Conservation (phyloP, 2,888 invertebrate species). For the Zonitis immaculata region DNA sequence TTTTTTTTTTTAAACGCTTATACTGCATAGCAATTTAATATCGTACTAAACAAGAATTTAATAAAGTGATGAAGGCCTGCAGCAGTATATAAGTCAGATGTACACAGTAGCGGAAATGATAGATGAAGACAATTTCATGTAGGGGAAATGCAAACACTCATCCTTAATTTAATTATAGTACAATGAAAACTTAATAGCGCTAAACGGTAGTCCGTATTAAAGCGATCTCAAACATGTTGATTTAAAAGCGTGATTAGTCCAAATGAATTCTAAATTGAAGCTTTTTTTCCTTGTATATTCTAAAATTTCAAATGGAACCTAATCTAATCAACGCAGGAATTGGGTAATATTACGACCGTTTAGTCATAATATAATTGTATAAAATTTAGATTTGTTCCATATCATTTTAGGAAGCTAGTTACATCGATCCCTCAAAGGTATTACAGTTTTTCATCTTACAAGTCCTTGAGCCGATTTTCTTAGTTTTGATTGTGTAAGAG, state of each 20-base stretch:
- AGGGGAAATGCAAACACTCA: conserved; percentile 12
- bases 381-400: no score
- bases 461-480: no score
- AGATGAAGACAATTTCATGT: conserved; percentile 22
- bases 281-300: conserved; percentile 24
- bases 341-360: no score
- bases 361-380: no score
- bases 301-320: no score
- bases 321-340: no score
- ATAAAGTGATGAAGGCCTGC: conserved; percentile 20
- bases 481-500: no score
- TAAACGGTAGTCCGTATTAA: background rate
- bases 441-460: no score
- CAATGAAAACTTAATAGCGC: background rate
- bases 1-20: background rate
- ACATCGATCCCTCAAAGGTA: no score
- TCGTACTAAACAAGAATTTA: conserved; percentile 17
- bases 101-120: conserved; percentile 18
- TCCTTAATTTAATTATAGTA: conserved; percentile 12
- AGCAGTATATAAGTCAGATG: conserved; percentile 20
- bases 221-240: background rate
- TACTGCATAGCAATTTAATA: conserved; percentile 8
- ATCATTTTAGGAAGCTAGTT: no score
- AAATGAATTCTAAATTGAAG: conserved; percentile 9
- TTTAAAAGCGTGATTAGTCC: background rate